Base-by-base conservation (phyloP, 2,888 invertebrate genomes). In the Dryobota labecula region DNA sequence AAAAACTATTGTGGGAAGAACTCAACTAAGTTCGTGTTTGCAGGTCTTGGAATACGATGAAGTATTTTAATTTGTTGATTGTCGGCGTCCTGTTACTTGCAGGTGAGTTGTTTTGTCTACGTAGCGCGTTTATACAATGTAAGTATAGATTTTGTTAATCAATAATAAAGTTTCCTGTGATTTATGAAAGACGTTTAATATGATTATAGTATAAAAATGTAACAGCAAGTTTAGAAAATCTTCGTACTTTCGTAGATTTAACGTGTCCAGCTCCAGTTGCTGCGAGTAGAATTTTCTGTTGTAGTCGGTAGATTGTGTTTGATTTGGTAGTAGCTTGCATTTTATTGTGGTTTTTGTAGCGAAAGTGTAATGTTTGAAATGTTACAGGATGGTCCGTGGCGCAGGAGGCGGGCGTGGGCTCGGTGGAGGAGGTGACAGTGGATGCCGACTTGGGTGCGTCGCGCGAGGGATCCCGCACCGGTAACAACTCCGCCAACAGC, bases 391-490 rank as follows among this genome's bases (percentile, higher is more conserved):
- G 93, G 85, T 92, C 91, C 66, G 86, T 81, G 60, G 96, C 94
- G 18, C 87, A 96, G 93, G 95, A 86, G 90, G 88, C 93, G 43
- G 96, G 96, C 73, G 95, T 93, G 51, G 95, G 94, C 53, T 93
- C 96, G 2, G 93, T 90, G 78, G 92, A 92, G 78, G 91, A 91
- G 61, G 97, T 97, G 86, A 97, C 97, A 8, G 96, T 98, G 67
- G 98, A 98, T 63, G 95, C 97, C 45, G 98, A 99, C 92, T 95
- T 99, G 70, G 99, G 99, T 20, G 97, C 98, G 60, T 98, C 97
- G 79, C 96, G 98, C 81, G 98, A 99, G 93, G 98, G 97, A 74
- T 99, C 99, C 13, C 97, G 98, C 92, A 99, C 99, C 91, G 98
- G 98, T 98, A 84, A 89, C 20, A 63, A 62, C 13, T 43, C 33